Conservation (phyloP, 2,797 vertebrate species). For the Pseudochromis fuscus region DNA sequence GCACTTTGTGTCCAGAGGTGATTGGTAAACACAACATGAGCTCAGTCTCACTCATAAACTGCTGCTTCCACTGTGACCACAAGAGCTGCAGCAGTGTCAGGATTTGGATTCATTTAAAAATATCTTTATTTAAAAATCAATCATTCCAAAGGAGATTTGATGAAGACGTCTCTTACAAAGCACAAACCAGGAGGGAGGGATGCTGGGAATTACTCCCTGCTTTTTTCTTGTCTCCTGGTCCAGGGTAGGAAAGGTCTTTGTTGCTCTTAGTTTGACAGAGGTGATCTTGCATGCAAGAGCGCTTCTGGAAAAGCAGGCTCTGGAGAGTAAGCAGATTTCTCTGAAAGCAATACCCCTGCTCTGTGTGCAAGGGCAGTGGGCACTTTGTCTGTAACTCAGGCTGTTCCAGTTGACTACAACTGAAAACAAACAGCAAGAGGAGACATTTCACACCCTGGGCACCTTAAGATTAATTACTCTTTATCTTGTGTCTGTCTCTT, state of each 20-base stretch:
- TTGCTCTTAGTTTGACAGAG: conserved; percentile 43
- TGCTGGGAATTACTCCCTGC: background rate
- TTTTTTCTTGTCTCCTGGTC: background rate
- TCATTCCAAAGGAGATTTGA: background rate
- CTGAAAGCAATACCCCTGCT: conserved; percentile 65
- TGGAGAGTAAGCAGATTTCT: conserved; percentile 68
- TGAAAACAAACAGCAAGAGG: conserved; percentile 72
- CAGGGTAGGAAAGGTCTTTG: conserved; percentile 10
- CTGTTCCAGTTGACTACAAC: conserved; percentile 69
- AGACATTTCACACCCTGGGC: conserved; percentile 74
- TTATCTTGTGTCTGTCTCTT: conserved; percentile 26
- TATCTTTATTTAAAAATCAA: no score
- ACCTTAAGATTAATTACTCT: conserved; percentile 48
- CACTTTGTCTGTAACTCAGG: conserved; percentile 65
- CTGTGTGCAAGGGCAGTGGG: conserved; percentile 38
- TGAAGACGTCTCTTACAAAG: conserved; percentile 9
- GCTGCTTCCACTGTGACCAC: conserved; percentile 50
- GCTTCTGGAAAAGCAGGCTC: conserved; percentile 59
- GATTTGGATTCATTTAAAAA: conserved; percentile 15
- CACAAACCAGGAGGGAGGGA: conserved; percentile 5
- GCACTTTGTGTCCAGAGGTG: conserved; percentile 61
- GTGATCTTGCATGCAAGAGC: conserved; percentile 61
- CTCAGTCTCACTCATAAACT: conserved; percentile 65
- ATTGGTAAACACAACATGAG: conserved; percentile 74
- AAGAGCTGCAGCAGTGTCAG: conserved; percentile 37